Evolutionary conservation across 2,888 invertebrate species (phyloP).

Genomic region (Harpalus rubripes): DNA sequence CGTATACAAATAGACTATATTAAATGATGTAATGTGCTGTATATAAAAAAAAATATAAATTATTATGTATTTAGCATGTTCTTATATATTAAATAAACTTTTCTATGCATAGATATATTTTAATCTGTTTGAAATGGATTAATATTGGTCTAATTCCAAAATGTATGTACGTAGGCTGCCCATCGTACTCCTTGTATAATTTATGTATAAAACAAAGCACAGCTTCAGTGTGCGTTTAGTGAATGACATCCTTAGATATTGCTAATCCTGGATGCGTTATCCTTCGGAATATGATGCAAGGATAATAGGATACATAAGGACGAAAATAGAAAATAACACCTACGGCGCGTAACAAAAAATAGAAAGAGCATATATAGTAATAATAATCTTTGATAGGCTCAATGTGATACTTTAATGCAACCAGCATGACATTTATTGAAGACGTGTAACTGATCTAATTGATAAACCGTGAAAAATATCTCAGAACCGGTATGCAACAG

Average conservation of each 20-base stretch:
- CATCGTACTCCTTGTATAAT: constrained; percentile 7
- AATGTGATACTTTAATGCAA: too few relatives aligned
- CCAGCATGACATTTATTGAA: too few relatives aligned
- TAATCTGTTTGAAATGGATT: neutral
- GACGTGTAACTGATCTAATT: too few relatives aligned
- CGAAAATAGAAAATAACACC: neutral
- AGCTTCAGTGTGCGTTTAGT: constrained; percentile 5
- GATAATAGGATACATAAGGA: neutral
- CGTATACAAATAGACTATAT: too few relatives aligned
- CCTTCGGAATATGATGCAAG: neutral
- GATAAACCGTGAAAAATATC: too few relatives aligned
- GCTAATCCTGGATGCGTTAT: neutral
- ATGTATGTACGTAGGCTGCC: neutral
- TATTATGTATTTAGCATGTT: neutral
- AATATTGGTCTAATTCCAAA: neutral
- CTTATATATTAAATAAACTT: neutral
- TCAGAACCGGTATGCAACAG: too few relatives aligned
- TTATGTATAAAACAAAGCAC: constrained; percentile 12
- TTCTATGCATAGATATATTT: neutral
- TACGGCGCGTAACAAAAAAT: too few relatives aligned
- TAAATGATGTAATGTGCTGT: too few relatives aligned
- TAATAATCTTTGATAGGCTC: too few relatives aligned
- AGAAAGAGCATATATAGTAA: too few relatives aligned
- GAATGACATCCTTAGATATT: neutral
- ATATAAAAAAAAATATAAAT: neutral